A percentile compares a stretch with the other conserved stretches of the same genome.
These are phyloP conservation scores for Amiota minor DNA, from an alignment of 2,888 invertebrate species.

Conservation along the genomic window DNA sequence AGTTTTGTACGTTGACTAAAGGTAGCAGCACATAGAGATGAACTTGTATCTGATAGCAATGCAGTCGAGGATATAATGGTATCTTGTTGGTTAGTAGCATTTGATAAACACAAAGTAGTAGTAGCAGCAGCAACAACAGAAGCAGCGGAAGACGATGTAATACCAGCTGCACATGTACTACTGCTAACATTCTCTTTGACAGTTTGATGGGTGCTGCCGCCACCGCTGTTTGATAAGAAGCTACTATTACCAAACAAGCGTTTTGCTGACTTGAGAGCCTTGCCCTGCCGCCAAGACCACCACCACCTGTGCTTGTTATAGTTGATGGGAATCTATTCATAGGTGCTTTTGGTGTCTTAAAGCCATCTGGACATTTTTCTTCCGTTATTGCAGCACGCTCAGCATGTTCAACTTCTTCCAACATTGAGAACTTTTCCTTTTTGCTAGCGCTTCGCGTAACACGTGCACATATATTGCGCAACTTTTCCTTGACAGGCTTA, in stretches of 20 bases:
- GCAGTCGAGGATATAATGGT: too few relatives aligned
- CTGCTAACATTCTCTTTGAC: too few relatives aligned
- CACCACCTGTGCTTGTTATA: slow-evolving; percentile 6
- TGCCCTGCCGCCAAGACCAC: slow-evolving; percentile 5
- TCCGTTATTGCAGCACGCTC: slow-evolving; percentile 32
- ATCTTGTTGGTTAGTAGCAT: too few relatives aligned
- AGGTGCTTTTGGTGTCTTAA: slow-evolving; percentile 72
- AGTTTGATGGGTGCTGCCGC: too few relatives aligned
- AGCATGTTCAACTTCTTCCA: slow-evolving; percentile 27
- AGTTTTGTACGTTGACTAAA: too few relatives aligned
- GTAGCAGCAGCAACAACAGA: too few relatives aligned
- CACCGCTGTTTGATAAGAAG: neutral
- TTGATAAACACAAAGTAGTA: too few relatives aligned
- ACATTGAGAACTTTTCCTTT: slow-evolving; percentile 44
- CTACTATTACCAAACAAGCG: slow-evolving; percentile 49
- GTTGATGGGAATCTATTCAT: slow-evolving; percentile 45
- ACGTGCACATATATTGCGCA: slow-evolving; percentile 69
- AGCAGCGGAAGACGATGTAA: too few relatives aligned
- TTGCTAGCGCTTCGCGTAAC: slow-evolving; percentile 65
- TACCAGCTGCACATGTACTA: too few relatives aligned
- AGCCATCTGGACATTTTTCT: slow-evolving; percentile 41
- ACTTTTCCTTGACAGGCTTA: slow-evolving; percentile 70
- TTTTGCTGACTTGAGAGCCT: slow-evolving; percentile 45
- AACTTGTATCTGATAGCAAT: too few relatives aligned
- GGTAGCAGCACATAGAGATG: too few relatives aligned